Conservation (phyloP, 1,140 invertebrate species). For the Rhizoglyphus robini region DNA sequence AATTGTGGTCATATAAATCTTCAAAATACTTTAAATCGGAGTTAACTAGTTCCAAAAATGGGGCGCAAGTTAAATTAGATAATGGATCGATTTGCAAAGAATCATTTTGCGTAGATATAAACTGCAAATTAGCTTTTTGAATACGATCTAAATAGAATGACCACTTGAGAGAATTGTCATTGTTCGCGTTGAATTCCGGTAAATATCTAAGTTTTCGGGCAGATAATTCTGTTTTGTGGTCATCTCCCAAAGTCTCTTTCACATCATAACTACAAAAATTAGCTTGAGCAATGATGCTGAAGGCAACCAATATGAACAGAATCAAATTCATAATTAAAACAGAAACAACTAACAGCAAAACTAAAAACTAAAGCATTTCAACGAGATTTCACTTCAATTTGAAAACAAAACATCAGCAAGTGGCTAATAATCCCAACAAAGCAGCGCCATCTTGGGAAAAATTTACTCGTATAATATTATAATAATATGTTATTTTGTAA, state of each 20-base stretch:
- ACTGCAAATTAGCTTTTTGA: not conserved
- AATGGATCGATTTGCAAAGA: not conserved
- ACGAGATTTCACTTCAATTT: too few species aligned
- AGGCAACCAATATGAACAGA: too few species aligned
- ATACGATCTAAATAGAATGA: not conserved
- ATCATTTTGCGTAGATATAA: not conserved
- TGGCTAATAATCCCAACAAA: not conserved
- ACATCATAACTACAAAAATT: too few species aligned
- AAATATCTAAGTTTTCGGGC: not conserved
- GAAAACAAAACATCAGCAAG: not conserved
- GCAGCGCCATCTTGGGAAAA: not conserved
- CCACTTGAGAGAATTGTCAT: not conserved
- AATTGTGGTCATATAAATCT: slow-evolving; percentile 32
- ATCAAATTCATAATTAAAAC: not conserved
- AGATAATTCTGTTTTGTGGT: too few species aligned
- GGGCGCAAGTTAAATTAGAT: not conserved
- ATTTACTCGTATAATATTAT: not conserved
- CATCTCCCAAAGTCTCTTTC: too few species aligned
- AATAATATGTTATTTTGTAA: too few species aligned
- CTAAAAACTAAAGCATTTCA: too few species aligned
- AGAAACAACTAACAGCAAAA: not conserved
- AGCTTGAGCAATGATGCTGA: too few species aligned
- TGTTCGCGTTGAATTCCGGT: slow-evolving; percentile 3
- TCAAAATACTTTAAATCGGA: slow-evolving; percentile 53
- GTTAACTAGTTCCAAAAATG: not conserved